phyloP scores from a whole-genome alignment of 2,888 invertebrate species.

The Andrena fulva region DNA sequence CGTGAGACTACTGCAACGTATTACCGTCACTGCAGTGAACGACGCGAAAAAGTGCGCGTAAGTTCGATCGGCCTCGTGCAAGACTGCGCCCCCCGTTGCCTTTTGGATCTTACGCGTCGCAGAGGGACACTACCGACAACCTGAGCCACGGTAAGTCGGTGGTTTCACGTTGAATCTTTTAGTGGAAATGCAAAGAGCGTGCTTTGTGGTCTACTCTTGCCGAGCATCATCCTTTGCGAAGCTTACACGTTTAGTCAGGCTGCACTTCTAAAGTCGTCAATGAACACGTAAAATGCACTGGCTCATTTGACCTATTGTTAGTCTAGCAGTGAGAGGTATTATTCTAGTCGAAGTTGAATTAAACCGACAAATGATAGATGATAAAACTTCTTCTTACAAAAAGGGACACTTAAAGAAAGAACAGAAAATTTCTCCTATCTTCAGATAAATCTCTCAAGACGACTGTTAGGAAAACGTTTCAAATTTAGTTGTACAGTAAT shows the following conservation, averaged over 20 bases:
- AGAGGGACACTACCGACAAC: too few relatives aligned
- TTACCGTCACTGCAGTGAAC: constrained; percentile 66
- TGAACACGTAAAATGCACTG: background rate
- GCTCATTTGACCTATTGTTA: background rate
- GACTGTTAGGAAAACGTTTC: too few relatives aligned
- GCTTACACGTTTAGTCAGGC: background rate
- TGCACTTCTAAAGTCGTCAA: constrained; percentile 1
- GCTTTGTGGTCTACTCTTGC: background rate
- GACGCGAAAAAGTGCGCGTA: constrained; percentile 70
- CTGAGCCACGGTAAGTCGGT: constrained; percentile 11
- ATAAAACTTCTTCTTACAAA: too few relatives aligned
- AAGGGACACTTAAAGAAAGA: too few relatives aligned
- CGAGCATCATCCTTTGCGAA: background rate
- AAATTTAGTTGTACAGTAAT: too few relatives aligned
- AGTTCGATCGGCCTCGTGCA: constrained; percentile 32
- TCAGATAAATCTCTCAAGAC: too few relatives aligned
- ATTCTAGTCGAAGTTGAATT: constrained; percentile 14
- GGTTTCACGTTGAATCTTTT: background rate
- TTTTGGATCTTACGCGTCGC: constrained; percentile 29
- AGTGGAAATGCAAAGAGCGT: background rate
- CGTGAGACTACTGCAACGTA: constrained; percentile 51
- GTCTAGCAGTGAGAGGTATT: constrained; percentile 3
- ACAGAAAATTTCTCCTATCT: too few relatives aligned
- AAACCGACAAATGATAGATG: background rate
- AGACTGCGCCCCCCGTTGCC: constrained; percentile 3